Evolutionary conservation across 2,797 vertebrate genomes (phyloP), one percentile per base, ranked within the genome.

Genomic region (Petrocephalus schoutedeni): DNA sequence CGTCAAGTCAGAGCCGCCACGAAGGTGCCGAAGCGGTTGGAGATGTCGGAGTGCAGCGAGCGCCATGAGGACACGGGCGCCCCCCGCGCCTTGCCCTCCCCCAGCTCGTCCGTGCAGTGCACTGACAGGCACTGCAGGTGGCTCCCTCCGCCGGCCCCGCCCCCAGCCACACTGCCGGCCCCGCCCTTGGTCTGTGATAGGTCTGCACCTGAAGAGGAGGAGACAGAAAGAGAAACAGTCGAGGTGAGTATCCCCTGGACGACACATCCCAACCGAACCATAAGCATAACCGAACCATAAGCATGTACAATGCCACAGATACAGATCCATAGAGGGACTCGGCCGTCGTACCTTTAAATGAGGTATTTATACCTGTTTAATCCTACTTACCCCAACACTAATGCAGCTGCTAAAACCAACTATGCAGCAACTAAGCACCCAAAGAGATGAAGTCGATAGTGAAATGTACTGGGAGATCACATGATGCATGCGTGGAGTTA

Each of bases 41-140:
- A 98, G 95, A 99, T 99, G 92, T 99, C 98, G 0, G 98, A 98
- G 95, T 99, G 98, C 93, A 99, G 97, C 53, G 98, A 98, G 93
- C 97, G 97, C 98, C 98, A 99, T 85, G 97, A 96, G 53, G 98
- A 97, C 93, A 99, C 98, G 0, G 98, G 96, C 87, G 96, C 96
- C 93, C 96, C 96, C 89, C 97, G 95, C 92, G 96, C 97, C 94
- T 98, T 98, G 90, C 96, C 94, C 88, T 99, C 98, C 41, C 97
- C 96, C 94, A 99, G 95, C 92, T 98, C 98, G 41, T 99, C 98
- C 64, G 98, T 99, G 96, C 98, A 99, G 96, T 99, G 98, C 91
- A 99, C 98, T 2, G 98, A 98, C 93, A 99, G 97, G 94, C 98
- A 98, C 96, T 98, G 98, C 95, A 99, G 95, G 95, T 99, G 98